These are phyloP conservation scores for Aurelia aurita complex sp. Pacific DNA, from an alignment of 30 jellyfish, hydroid and myxozoan genomes.

Conservation along the genomic window DNA sequence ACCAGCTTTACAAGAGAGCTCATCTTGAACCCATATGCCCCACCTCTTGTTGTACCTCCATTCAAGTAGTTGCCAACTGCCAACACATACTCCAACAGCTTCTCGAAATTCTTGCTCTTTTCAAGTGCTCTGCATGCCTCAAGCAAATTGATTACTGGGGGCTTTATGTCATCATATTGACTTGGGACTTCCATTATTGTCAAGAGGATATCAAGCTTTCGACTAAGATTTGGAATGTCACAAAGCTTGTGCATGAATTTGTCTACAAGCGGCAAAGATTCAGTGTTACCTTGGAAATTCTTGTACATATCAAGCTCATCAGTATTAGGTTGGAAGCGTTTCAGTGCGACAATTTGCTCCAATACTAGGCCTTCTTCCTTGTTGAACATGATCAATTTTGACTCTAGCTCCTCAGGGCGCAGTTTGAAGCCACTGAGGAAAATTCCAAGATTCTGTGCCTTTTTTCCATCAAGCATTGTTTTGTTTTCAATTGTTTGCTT, in stretches of 20 bases:
- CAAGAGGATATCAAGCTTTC: constrained; percentile 76
- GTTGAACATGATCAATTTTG: constrained; percentile 63
- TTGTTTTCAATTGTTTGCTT: constrained; percentile 32
- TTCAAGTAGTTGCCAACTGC: constrained; percentile 87
- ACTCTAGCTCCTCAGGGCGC: constrained; percentile 69
- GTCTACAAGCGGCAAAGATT: constrained; percentile 62
- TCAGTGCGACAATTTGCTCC: constrained; percentile 82
- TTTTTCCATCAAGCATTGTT: constrained; percentile 82
- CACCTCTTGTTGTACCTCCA: constrained; percentile 96
- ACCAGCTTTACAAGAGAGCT: constrained; percentile 81
- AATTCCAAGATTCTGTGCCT: constrained; percentile 96
- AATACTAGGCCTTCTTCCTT: constrained; percentile 76
- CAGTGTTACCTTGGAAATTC: constrained; percentile 63
- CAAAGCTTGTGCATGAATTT: constrained; percentile 79
- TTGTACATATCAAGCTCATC: constrained; percentile 91
- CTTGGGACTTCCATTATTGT: constrained; percentile 87
- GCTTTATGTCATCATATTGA: constrained; percentile 54
- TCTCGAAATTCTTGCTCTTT: constrained; percentile 53
- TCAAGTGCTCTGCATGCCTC: constrained; percentile 60
- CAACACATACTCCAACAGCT: constrained; percentile 73
- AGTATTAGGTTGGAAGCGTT: constrained; percentile 93
- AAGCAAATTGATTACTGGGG: constrained; percentile 55
- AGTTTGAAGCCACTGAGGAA: constrained; percentile 93
- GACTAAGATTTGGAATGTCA: constrained; percentile 69
- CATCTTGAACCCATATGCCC: constrained; percentile 93